Percentiles rank a stretch among this genome's conserved stretches.
Evolutionary conservation across 2,797 vertebrate genomes (phyloP).

Genomic region (Scarus forsteni): DNA sequence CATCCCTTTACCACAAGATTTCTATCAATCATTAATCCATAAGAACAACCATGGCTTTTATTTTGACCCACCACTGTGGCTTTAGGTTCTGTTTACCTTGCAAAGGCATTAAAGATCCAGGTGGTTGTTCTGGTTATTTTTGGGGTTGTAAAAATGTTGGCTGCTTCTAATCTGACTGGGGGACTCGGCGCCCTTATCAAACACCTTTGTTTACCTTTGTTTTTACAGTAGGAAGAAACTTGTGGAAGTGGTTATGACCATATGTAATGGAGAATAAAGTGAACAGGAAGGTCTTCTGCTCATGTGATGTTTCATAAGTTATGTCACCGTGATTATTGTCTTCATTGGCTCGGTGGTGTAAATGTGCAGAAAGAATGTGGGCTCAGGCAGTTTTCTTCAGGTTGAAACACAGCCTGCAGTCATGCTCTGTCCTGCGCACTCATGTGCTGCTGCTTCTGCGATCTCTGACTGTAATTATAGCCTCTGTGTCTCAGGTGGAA

Average conservation of each 20-base stretch:
- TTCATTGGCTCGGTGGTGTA: not conserved
- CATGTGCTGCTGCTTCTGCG: not conserved
- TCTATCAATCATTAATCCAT: no score
- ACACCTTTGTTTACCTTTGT: no score
- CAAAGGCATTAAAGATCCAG: no score
- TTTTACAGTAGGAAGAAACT: not conserved
- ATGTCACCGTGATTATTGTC: not conserved
- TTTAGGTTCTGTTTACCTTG: no score
- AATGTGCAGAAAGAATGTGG: not conserved
- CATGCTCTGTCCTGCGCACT: conserved; percentile 6
- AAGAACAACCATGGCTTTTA: no score
- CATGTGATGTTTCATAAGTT: not conserved
- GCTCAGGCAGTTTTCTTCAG: not conserved
- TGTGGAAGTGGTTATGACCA: not conserved
- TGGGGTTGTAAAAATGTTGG: no score
- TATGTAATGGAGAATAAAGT: not conserved
- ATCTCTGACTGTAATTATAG: conserved; percentile 40
- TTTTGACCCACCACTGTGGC: no score
- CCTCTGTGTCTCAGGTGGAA: conserved; percentile 8
- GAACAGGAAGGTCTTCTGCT: not conserved
- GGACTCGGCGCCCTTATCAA: no score
- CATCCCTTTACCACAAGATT: no score
- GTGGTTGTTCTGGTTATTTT: no score
- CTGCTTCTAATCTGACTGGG: not conserved
- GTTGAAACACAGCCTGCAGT: not conserved